A percentile compares a stretch with the other conserved stretches of the same genome.
phyloP scores from a whole-genome alignment of 2,888 invertebrate species.

The Heteromurus nitidus region DNA sequence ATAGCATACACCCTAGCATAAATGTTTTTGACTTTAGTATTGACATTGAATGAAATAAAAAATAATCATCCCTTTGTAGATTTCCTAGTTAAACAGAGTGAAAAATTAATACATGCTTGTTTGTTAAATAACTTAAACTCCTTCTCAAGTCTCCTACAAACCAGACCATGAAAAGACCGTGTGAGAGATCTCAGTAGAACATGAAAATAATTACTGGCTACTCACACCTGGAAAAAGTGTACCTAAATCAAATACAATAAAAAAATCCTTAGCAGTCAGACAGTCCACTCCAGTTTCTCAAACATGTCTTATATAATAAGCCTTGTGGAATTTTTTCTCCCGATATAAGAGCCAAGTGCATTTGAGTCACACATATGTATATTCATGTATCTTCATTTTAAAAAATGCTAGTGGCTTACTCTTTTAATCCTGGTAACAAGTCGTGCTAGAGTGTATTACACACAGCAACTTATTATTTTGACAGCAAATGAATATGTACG shows the following conservation, averaged over 20 bases:
- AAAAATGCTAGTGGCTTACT: slow-evolving; percentile 11
- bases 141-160: not conserved
- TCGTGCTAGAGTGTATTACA: slow-evolving; percentile 22
- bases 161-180: slow-evolving; percentile 40
- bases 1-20: too few species aligned
- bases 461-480: slow-evolving; percentile 50
- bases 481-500: slow-evolving; percentile 62
- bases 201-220: slow-evolving; percentile 54
- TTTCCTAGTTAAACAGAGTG: too few species aligned
- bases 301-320: too few species aligned
- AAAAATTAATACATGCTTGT: too few species aligned
- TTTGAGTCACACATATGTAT: slow-evolving; percentile 54
- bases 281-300: too few species aligned
- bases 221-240: too few species aligned
- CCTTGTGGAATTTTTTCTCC: too few species aligned
- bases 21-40: too few species aligned
- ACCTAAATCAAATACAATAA: too few species aligned
- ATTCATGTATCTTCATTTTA: slow-evolving; percentile 52
- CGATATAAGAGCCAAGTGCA: slow-evolving; percentile 15
- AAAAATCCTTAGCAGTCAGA: too few species aligned
- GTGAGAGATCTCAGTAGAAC: slow-evolving; percentile 62
- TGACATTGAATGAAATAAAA: too few species aligned
- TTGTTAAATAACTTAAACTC: slow-evolving; percentile 1
- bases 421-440: slow-evolving; percentile 18
- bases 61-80: too few species aligned